A percentile compares a stretch with the other conserved stretches of the same genome.
Conservation (phyloP, 2,797 vertebrate species). For the Luscinia megarhynchos region DNA sequence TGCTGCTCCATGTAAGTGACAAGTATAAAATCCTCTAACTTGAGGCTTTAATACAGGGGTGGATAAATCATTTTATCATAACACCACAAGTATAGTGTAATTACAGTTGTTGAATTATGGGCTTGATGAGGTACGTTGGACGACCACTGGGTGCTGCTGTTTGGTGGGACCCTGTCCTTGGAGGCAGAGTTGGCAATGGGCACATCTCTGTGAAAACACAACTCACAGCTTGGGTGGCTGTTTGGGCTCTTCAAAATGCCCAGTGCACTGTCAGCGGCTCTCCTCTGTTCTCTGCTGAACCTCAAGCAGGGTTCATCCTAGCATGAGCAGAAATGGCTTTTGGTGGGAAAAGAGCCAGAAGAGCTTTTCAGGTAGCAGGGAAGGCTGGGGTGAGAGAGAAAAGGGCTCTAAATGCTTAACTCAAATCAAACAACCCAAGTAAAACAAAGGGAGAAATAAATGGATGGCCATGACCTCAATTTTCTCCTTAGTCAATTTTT, state of each 20-base stretch:
- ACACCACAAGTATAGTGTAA: neutral
- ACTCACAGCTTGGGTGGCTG: neutral
- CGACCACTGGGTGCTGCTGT: neutral
- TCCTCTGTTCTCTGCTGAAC: neutral
- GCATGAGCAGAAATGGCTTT: neutral
- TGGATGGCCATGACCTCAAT: conserved; percentile 64
- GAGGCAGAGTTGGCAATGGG: neutral
- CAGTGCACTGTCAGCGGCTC: neutral
- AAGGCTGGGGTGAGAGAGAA: neutral
- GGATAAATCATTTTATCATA: conserved; percentile 32
- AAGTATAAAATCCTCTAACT: neutral
- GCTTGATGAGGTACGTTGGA: neutral
- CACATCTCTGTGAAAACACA: neutral
- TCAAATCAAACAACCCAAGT: conserved; percentile 41
- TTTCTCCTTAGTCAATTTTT: conserved; percentile 59
- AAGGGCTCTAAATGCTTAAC: conserved; percentile 13
- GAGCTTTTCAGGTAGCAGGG: neutral
- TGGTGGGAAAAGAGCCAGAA: conserved; percentile 26
- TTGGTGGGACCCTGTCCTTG: neutral
- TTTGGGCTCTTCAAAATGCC: neutral
- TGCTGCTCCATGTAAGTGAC: neutral
- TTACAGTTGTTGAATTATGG: neutral
- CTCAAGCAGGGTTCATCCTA: neutral
- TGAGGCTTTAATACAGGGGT: neutral
- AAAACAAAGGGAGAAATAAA: conserved; percentile 60